Evolutionary conservation across 1,140 invertebrate species (phyloP), one percentile per base, ranked within the genome.

Genomic region (Melipona quadrifasciata): DNA sequence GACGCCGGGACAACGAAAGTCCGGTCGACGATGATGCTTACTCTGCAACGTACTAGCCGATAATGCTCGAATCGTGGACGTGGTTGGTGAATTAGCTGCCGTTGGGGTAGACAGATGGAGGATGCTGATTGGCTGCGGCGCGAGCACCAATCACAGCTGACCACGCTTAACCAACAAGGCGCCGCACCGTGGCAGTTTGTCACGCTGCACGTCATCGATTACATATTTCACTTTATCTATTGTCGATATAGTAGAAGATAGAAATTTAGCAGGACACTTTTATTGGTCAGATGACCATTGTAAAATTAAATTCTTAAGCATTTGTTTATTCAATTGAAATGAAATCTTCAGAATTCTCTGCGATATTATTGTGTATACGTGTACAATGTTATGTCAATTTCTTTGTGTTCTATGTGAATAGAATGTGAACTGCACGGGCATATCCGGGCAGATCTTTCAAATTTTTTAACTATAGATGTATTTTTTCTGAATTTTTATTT

Each of bases 61-160:
- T 86, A 91, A 92, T 93, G 89, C 87, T 73, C 55, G 85, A 83
- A 83, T 74, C 90, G 93, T 67, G 75, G 86, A 89, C 89, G 90
- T 89, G 82, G 89, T 89, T 88, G 90, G 89, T 61, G n/a, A 83
- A 83, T 88, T 90, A 87, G 74, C 11, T 86, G 91, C 75, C 89
- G 92, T 91, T 94, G 93, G 93, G 94, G 87, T 91, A 95, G 95
- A 95, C 96, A 96, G 95, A 96, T 96, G 96, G 95, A 96, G 93
- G 82, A 81, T 78, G 90, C 51, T 89, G 84, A 96, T 96, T 96
- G 95, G 96, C 87, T 65, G 85, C 76, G 47, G 1, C 2, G 5
- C 55, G 27, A 47, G 77, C 82, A 79, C 96, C 95, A 96, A 96
- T 96, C 86, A 89, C 12, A 89, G 75, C 87, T 75, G 93, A 96